A percentile compares a stretch with the other conserved stretches of the same genome.
Conservation (phyloP, 2,888 invertebrate species). For the Diabrotica balteata region DNA sequence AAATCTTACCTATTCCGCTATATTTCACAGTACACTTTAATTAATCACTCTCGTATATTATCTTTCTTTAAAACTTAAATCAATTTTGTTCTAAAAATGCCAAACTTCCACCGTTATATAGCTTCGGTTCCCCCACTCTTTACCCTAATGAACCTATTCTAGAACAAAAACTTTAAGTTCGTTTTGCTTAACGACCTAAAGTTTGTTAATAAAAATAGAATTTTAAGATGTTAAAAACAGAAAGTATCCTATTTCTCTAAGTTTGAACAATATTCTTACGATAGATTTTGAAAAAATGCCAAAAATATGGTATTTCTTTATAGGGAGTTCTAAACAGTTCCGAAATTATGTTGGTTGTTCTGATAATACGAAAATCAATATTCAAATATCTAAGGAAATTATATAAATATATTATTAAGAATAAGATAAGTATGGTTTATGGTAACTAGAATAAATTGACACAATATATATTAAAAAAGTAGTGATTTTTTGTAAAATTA, state of each 20-base stretch:
- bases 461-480: no score
- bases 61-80: background rate
- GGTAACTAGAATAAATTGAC: no score
- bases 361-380: background rate
- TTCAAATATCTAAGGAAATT: background rate
- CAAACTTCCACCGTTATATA: slow-evolving; percentile 15
- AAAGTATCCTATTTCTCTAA: background rate
- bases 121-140: slow-evolving; percentile 24
- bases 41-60: background rate
- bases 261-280: slow-evolving; percentile 1
- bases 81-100: background rate
- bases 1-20: background rate
- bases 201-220: slow-evolving; percentile 10
- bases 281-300: slow-evolving; percentile 9
- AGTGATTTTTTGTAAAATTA: no score
- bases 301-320: slow-evolving; percentile 9
- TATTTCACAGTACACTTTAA: background rate
- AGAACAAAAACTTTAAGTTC: slow-evolving; percentile 14
- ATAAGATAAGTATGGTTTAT: no score
- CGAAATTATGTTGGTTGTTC: slow-evolving; percentile 8
- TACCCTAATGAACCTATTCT: background rate
- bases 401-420: background rate
- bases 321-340: slow-evolving; percentile 4
- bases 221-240: slow-evolving; percentile 6
- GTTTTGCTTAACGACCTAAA: slow-evolving; percentile 13